phyloP scores from a whole-genome alignment of 2,888 invertebrate genomes.

The Anoncus sp. region DNA sequence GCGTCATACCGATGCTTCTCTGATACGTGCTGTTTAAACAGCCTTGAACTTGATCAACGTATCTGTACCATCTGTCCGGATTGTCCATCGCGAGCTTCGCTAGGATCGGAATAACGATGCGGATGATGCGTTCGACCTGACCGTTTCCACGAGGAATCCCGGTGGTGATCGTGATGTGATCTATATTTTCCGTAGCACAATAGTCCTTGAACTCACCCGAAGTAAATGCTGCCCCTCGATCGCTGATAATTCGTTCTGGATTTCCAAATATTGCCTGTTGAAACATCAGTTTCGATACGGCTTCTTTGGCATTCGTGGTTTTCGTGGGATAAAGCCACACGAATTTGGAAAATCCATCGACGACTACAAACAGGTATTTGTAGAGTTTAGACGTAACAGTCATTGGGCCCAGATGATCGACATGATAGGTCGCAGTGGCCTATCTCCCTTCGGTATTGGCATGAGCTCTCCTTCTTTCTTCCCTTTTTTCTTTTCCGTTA shows the following conservation, averaged over 20 bases:
- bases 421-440: constrained; percentile 70
- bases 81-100: constrained; percentile 53
- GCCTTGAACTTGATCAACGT: constrained; percentile 32
- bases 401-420: constrained; percentile 76
- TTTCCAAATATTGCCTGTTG: too few species aligned
- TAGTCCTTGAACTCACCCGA: constrained; percentile 46
- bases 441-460: too few species aligned
- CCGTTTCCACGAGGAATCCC: background rate
- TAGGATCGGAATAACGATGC: constrained; percentile 52
- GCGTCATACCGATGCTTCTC: constrained; percentile 49
- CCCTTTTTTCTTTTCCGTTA: too few species aligned
- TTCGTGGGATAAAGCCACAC: constrained; percentile 74
- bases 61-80: constrained; percentile 37
- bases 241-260: background rate
- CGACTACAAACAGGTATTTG: constrained; percentile 71
- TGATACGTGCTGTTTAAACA: constrained; percentile 32
- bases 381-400: constrained; percentile 71
- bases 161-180: background rate
- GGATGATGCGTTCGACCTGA: constrained; percentile 40
- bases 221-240: constrained; percentile 3
- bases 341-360: constrained; percentile 75
- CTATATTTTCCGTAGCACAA: constrained; percentile 68
- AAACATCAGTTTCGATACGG: constrained; percentile 50
- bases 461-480: too few species aligned
- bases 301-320: constrained; percentile 31